Evolutionary conservation across 1,140 invertebrate species (phyloP), one percentile per base, ranked within the genome.

Genomic region (Propsilocerus akamusi): DNA sequence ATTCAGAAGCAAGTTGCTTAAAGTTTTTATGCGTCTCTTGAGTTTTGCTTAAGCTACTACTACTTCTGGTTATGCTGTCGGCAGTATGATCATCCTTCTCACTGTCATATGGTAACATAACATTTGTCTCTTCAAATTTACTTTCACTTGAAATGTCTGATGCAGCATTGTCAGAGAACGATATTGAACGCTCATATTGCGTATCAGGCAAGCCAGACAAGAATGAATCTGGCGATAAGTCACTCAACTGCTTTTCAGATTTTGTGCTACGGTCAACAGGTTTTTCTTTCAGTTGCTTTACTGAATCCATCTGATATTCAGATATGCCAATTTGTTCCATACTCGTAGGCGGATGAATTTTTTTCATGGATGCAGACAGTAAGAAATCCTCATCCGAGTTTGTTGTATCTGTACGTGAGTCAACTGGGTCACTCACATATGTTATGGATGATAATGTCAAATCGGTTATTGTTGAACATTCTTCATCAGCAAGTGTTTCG

Each of bases 21-120:
- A 41, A 41, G 4, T 41, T 41, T 41, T 5, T 41, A 17, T 41
- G 17, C 1, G 22, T 8, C 11, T 41, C 34, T 17, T 41, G 34
- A 41, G 34, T 41, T 41, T 41, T 41, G 22, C 34, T 41, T 41
- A 41, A 20, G 22, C 34, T 41, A 17, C 34, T 41, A 41, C 34
- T 41, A 20, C 34, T 41, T 41, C 34, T 41, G 11, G 34, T 41
- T 1, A 41, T 20, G 14, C 34, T 41, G 1, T 41, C 34, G 22
- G 34, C 22, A 17, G 34, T 41, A 17, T 17, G 17, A 7, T 41
- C 34, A 1, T 41, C 34, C 10, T 41, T 41, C 22, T 41, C 34
- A 41, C 34, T 41, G 22, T 41, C 34, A 41, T 41, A 41, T 2
- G 34, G 34, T 4, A 41, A 17, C 17, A 20, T 41, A 17, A n/a